Conservation (phyloP, 37 sponge, comb jelly and placozoan genomes). For the Chondrilla cf. caribensis region DNA sequence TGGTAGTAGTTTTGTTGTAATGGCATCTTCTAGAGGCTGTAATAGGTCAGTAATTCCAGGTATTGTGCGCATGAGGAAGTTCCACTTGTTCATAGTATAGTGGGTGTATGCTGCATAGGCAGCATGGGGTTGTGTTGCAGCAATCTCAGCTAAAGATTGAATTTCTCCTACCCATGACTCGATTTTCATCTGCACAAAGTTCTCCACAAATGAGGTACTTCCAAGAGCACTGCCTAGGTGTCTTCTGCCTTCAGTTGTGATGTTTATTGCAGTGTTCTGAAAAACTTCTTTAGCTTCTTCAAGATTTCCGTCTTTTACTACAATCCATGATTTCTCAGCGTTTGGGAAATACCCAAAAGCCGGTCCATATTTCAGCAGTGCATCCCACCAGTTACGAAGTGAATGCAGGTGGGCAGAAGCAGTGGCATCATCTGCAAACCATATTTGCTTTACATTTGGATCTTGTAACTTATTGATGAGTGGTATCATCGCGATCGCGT, state of each 20-base stretch:
- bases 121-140: constrained; percentile 13
- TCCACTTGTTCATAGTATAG: not conserved
- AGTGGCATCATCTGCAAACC: constrained; percentile 59
- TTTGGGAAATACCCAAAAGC: constrained; percentile 19
- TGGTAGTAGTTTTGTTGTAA: not conserved
- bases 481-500: constrained; percentile 35
- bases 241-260: constrained; percentile 32
- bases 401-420: constrained; percentile 11
- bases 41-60: not conserved
- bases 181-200: constrained; percentile 2
- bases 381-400: constrained; percentile 39
- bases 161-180: constrained; percentile 4
- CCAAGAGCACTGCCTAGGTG: constrained; percentile 46
- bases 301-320: constrained; percentile 37
- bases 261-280: constrained; percentile 21
- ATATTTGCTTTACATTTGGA: constrained; percentile 21
- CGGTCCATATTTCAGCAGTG: constrained; percentile 21
- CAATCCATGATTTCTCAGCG: constrained; percentile 31
- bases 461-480: constrained; percentile 33
- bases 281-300: constrained; percentile 23
- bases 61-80: not conserved
- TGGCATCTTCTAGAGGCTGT: constrained; percentile 2
- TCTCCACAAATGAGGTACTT: not conserved
- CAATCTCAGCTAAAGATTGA: constrained; percentile 4
- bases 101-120: constrained; percentile 21